Evolutionary conservation across 2,113 vertebrate genomes (phyloP), one percentile per base, ranked within the genome.

Genomic region (Nothocercus julius): DNA sequence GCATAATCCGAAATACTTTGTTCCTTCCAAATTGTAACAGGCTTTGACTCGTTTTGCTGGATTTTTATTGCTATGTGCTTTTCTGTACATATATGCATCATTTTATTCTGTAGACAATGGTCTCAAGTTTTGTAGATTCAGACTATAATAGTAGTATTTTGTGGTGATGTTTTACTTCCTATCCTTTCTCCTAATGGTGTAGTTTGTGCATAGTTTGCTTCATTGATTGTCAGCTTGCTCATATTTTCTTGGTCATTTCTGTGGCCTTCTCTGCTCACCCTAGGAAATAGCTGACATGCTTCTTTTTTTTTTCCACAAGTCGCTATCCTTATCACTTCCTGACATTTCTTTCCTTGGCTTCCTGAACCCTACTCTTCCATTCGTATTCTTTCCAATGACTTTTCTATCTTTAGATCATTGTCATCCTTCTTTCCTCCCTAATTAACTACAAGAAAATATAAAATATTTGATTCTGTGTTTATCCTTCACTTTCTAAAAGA

Each of bases 361-460:
- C 75, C 89, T 91, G 67, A 92, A 95, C 82, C 38, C 20, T 73
- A 10, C 18, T 83, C 28, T 67, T 83, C 59, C 56, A 42, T 70
- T 74, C 56, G 49, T 4, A 2, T 77, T 92, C 76, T 90, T 88
- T 78, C 61, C 77, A 30, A 77, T 74, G 64, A 44, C 36, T 91
- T 74, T 82, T 76, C 74, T 82, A 9, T 73, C 58, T 80, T 83
- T 58, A 62, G 38, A 36, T 80, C 53, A 95, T 87, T 73, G 54
- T 64, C 38, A 3, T 15, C 20, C 32, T 15, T 15, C 3, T 68
- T 47, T 91, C 36, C 5, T 90, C 9, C 45, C 24, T 90, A 32
- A 75, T 25, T 5, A 73, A n/a, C 20, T 13, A 73, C 56, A 64
- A 17, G 19, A 83, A 51, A 85, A 53, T 68, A 53, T 72, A 3